phyloP scores from a whole-genome alignment of 1,140 invertebrate species.

The Drosophila subobscura region DNA sequence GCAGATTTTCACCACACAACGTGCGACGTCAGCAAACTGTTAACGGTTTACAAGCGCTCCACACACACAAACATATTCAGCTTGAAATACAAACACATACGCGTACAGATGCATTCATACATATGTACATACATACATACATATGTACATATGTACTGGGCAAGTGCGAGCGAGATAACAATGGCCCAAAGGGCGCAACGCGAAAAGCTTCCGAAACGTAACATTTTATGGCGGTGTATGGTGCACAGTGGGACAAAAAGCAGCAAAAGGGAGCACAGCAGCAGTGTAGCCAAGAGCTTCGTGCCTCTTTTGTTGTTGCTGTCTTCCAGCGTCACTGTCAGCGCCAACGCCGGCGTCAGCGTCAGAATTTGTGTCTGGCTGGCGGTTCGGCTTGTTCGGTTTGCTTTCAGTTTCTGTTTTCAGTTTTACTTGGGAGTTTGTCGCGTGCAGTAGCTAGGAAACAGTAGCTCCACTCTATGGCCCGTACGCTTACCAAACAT shows the following conservation, averaged over 20 bases:
- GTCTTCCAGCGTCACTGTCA: background rate
- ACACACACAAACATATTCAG: background rate
- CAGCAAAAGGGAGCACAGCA: no score
- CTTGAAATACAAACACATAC: background rate
- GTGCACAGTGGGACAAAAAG: background rate
- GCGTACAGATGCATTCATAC: slow-evolving; percentile 6
- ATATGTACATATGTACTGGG: background rate
- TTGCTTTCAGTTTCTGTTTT: slow-evolving; percentile 38
- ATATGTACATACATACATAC: background rate
- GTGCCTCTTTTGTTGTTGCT: no score
- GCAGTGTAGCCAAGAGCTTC: background rate
- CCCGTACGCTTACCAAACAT: background rate
- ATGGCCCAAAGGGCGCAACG: slow-evolving; percentile 37
- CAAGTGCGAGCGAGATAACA: slow-evolving; percentile 51
- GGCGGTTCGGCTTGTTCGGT: slow-evolving; percentile 13
- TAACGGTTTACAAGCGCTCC: slow-evolving; percentile 2
- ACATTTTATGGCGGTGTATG: slow-evolving; percentile 4
- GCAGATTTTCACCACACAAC: slow-evolving; percentile 36
- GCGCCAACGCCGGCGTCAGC: background rate
- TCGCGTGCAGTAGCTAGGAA: slow-evolving; percentile 40
- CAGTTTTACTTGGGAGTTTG: slow-evolving; percentile 66
- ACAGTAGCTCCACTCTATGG: background rate
- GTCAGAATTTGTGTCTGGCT: background rate
- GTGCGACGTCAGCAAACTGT: slow-evolving; percentile 62
- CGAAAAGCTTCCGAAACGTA: slow-evolving; percentile 59